A percentile compares a stretch with the other conserved stretches of the same genome.
Conservation (phyloP, 2,113 vertebrate genomes). For the Verasper variegatus region DNA sequence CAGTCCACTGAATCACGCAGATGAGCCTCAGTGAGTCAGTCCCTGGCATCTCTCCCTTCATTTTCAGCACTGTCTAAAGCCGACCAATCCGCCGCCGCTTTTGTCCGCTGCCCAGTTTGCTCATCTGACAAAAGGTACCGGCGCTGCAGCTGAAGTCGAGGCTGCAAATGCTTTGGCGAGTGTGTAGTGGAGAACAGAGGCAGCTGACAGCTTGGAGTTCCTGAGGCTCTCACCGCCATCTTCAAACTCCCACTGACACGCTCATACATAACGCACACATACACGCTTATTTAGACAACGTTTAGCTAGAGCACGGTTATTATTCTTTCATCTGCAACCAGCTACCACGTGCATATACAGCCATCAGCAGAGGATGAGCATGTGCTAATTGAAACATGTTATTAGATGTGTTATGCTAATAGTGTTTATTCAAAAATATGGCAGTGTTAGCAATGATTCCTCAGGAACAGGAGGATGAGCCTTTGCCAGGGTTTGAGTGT, state of each 20-base stretch:
- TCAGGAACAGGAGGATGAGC: slow-evolving; percentile 45
- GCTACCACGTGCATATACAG: neutral
- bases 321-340: slow-evolving; percentile 15
- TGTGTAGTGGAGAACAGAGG: slow-evolving; percentile 30
- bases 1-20: slow-evolving; percentile 10
- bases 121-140: slow-evolving; percentile 26
- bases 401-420: neutral
- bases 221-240: slow-evolving; percentile 30
- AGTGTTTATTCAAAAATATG: slow-evolving; percentile 28
- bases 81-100: slow-evolving; percentile 16
- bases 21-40: slow-evolving; percentile 24
- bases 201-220: slow-evolving; percentile 48
- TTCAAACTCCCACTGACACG: slow-evolving; percentile 42
- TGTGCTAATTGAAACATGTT: slow-evolving; percentile 2
- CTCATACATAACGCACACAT: slow-evolving; percentile 18
- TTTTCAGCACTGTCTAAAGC: slow-evolving; percentile 31
- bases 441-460: slow-evolving; percentile 31
- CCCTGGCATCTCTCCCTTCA: slow-evolving; percentile 36
- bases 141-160: slow-evolving; percentile 22
- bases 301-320: neutral
- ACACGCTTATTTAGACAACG: slow-evolving; percentile 6
- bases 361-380: slow-evolving; percentile 4
- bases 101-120: slow-evolving; percentile 17
- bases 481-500: slow-evolving; percentile 8
- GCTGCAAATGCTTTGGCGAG: slow-evolving; percentile 31